Percentiles rank a stretch among this genome's conserved stretches.
Evolutionary conservation across 2,113 vertebrate species (phyloP).

Genomic region (Crotalus helleri): DNA sequence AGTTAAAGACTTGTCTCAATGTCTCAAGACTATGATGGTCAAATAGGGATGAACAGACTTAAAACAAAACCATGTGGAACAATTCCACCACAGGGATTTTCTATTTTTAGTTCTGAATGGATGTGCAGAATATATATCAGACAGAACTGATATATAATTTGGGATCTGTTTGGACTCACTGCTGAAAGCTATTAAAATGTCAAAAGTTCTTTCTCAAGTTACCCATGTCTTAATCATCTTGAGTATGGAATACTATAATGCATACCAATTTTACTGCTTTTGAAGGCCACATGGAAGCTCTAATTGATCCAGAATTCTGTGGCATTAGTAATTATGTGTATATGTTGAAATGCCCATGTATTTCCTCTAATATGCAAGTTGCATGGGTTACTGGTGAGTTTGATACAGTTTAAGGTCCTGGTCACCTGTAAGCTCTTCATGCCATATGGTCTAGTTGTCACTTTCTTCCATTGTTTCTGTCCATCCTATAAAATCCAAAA

Average conservation of each 20-base stretch:
- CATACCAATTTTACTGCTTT: neutral
- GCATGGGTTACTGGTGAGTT: too few species aligned
- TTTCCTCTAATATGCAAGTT: neutral
- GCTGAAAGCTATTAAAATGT: neutral
- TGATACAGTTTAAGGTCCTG: too few species aligned
- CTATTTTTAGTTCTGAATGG: neutral
- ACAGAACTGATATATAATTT: neutral
- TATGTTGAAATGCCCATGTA: neutral
- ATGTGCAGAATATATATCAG: neutral
- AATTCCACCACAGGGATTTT: neutral
- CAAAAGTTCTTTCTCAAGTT: neutral
- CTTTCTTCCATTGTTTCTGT: too few species aligned
- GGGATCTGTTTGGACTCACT: neutral
- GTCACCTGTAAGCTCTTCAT: too few species aligned
- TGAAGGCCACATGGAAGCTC: neutral
- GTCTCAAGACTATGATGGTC: too few species aligned
- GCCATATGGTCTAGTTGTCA: too few species aligned
- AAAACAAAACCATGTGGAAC: too few species aligned
- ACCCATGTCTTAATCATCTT: neutral
- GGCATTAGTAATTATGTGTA: neutral
- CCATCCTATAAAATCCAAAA: too few species aligned
- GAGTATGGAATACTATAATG: neutral
- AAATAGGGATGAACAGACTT: too few species aligned
- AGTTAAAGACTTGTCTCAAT: neutral
- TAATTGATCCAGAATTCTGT: neutral